phyloP scores from a whole-genome alignment of 2,888 invertebrate species.

The Drosophila subsilvestris region DNA sequence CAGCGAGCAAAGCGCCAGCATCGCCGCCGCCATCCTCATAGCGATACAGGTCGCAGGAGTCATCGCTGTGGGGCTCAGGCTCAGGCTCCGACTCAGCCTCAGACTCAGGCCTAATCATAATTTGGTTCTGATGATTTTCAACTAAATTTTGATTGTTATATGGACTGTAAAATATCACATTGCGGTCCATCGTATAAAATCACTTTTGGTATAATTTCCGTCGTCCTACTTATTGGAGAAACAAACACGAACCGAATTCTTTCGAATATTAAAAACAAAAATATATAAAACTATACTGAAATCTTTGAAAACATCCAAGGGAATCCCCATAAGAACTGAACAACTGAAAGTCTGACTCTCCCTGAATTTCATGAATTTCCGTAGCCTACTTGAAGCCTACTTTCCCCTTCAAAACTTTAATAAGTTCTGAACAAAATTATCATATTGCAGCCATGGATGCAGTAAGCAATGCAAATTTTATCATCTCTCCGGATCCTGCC shows the following conservation, averaged over 20 bases:
- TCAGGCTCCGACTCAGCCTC: too few relatives aligned
- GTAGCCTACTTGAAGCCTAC: background rate
- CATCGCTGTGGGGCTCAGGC: background rate
- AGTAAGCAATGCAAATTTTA: constrained; percentile 35
- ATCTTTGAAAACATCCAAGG: constrained; percentile 29
- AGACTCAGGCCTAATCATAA: background rate
- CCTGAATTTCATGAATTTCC: background rate
- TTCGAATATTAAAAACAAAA: constrained; percentile 52
- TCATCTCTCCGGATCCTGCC: background rate
- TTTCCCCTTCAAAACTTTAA: background rate
- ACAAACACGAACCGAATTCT: constrained; percentile 56
- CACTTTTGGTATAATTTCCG: constrained; percentile 34
- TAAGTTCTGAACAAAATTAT: background rate
- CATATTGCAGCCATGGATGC: background rate
- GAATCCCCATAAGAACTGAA: constrained; percentile 10
- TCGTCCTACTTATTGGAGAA: constrained; percentile 41
- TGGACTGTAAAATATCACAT: constrained; percentile 56
- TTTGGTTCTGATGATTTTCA: constrained; percentile 44
- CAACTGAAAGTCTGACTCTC: constrained; percentile 9
- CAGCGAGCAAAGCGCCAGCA: constrained; percentile 51
- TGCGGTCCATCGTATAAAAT: constrained; percentile 59
- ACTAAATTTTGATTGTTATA: constrained; percentile 59
- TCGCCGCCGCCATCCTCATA: constrained; percentile 65
- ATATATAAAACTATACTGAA: too few relatives aligned
- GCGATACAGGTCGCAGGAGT: constrained; percentile 41